Percentiles rank a stretch among this genome's conserved stretches.
Evolutionary conservation across 2,888 invertebrate species (phyloP).

Genomic region (Diachrysia chrysitis): DNA sequence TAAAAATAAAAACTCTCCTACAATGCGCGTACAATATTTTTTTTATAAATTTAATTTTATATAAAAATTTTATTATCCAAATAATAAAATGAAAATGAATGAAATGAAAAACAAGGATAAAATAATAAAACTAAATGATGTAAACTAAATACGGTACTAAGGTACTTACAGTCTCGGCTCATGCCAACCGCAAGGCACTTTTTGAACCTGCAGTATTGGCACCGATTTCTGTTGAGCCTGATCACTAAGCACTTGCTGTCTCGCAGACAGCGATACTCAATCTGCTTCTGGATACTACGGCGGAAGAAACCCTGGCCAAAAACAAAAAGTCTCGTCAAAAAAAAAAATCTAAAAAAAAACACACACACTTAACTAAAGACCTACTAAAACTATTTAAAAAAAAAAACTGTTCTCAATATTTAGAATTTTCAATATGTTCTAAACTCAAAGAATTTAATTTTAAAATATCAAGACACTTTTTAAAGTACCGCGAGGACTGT

Average conservation of each 20-base stretch:
- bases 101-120: neutral
- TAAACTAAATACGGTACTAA: no score
- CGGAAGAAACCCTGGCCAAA: constrained; percentile 96
- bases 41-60: no score
- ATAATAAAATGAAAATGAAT: neutral
- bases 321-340: neutral
- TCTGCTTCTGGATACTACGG: constrained; percentile 98
- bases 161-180: constrained; percentile 98
- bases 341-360: neutral
- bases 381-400: neutral
- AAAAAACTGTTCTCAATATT: no score
- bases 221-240: constrained; percentile 97
- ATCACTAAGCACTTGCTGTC: constrained; percentile 98
- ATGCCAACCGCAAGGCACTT: constrained; percentile 99
- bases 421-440: neutral
- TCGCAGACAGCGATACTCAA: constrained; percentile 97
- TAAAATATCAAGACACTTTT: neutral
- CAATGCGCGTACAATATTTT: no score
- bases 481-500: neutral
- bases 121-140: neutral
- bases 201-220: constrained; percentile 98
- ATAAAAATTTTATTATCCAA: no score
- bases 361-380: neutral
- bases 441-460: neutral
- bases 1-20: no score